Percentiles rank a stretch among this genome's conserved stretches.
These are phyloP conservation scores for Mycalesis mineus DNA, from an alignment of 2,888 invertebrate species.

Conservation along the genomic window DNA sequence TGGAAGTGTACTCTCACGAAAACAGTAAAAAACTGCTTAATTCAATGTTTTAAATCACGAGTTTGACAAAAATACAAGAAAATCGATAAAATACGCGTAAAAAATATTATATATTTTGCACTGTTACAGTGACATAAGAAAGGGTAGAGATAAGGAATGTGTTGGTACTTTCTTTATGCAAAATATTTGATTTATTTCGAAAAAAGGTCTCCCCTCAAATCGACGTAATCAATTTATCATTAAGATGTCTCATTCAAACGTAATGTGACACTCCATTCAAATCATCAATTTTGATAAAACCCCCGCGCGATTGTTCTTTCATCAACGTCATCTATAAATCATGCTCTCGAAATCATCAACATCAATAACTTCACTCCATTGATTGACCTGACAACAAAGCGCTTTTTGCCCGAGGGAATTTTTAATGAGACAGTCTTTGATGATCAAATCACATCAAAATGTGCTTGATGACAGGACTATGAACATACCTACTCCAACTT, in stretches of 20 bases:
- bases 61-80: too few species aligned
- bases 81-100: too few species aligned
- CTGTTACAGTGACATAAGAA: too few species aligned
- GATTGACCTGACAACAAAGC: conserved; percentile 36
- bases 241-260: conserved; percentile 29
- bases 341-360: conserved; percentile 31
- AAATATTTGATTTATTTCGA: conserved; percentile 5
- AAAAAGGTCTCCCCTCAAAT: conserved; percentile 11
- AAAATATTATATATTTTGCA: too few species aligned
- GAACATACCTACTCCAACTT: not conserved
- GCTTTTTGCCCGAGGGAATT: conserved; percentile 23
- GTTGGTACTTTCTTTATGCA: too few species aligned
- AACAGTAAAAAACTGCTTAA: too few species aligned
- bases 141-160: too few species aligned
- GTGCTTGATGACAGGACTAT: not conserved
- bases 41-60: too few species aligned
- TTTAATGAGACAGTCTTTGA: conserved; percentile 8
- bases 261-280: conserved; percentile 26
- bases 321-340: conserved; percentile 29
- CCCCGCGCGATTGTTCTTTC: conserved; percentile 31
- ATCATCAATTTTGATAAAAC: conserved; percentile 35
- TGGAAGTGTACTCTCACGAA: not conserved
- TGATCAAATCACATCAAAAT: conserved; percentile 3
- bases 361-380: conserved; percentile 35
- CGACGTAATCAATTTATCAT: conserved; percentile 20